Conservation (phyloP, 2,113 vertebrate species). For the Salvelinus namaycush region DNA sequence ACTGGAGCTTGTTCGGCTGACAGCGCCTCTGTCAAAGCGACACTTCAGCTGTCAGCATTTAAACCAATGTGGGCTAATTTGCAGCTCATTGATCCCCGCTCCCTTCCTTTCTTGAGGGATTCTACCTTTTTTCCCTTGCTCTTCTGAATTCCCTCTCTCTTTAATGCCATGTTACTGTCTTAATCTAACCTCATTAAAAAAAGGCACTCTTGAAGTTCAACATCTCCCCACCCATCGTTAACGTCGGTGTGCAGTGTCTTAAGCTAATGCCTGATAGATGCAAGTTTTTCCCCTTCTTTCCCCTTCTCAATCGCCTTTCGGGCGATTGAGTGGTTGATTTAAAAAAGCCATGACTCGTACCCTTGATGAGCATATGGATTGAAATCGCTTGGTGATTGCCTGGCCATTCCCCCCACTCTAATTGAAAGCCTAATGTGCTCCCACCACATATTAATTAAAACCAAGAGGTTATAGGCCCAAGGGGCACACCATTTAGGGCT, state of each 20-base stretch:
- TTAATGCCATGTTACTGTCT: constrained; percentile 50
- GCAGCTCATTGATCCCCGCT: constrained; percentile 64
- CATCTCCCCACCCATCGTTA: constrained; percentile 30
- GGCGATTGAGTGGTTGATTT: constrained; percentile 61
- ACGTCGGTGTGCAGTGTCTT: constrained; percentile 19
- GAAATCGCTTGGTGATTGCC: constrained; percentile 71
- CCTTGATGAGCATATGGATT: constrained; percentile 78
- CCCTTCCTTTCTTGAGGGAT: constrained; percentile 45
- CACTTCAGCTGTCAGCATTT: constrained; percentile 60
- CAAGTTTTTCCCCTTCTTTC: constrained; percentile 43
- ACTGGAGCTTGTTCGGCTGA: constrained; percentile 62
- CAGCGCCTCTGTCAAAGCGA: constrained; percentile 52
- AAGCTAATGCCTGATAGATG: constrained; percentile 61
- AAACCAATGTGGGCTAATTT: constrained; percentile 66
- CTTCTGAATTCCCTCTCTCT: constrained; percentile 31
- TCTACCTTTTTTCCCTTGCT: constrained; percentile 20
- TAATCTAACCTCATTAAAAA: constrained; percentile 66
- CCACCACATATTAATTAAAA: constrained; percentile 80
- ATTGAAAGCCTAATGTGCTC: constrained; percentile 78
- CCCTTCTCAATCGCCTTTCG: neutral
- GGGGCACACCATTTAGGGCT: constrained; percentile 71
- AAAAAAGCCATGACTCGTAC: constrained; percentile 71
- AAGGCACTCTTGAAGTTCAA: constrained; percentile 48
- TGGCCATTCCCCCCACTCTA: constrained; percentile 69
- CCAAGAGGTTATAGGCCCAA: constrained; percentile 75